A percentile compares a stretch with the other conserved stretches of the same genome.
Evolutionary conservation across 2,888 invertebrate species (phyloP).

Genomic region (Geophilus truncorum): DNA sequence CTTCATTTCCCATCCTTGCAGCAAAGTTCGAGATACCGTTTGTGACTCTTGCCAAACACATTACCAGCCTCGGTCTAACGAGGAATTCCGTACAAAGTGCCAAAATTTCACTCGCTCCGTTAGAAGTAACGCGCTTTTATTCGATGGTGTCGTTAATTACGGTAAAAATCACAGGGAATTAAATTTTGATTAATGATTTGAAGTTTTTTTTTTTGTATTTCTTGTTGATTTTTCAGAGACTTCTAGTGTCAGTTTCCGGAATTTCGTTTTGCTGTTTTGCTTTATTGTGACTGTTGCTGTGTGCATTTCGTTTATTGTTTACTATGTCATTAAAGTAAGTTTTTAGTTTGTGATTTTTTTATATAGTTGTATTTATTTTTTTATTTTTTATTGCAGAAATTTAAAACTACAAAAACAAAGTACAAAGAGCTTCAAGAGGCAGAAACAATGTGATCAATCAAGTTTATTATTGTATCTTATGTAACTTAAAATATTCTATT

Average conservation of each 20-base stretch:
- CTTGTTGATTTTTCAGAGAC: neutral
- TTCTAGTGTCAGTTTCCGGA: neutral
- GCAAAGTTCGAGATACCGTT: conserved; percentile 37
- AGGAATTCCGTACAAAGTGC: conserved; percentile 21
- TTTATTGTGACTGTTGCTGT: neutral
- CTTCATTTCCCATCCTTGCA: conserved; percentile 38
- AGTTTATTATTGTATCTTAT: neutral
- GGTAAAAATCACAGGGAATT: neutral
- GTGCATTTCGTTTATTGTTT: neutral
- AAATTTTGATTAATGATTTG: neutral
- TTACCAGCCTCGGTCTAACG: conserved; percentile 37
- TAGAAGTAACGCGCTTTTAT: neutral
- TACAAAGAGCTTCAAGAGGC: neutral
- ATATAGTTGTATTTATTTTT: too few species aligned
- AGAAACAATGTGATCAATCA: neutral
- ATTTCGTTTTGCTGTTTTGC: neutral
- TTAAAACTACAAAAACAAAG: neutral
- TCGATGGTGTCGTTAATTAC: neutral
- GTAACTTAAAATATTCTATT: neutral
- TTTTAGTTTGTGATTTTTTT: too few species aligned
- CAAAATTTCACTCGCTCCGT: neutral
- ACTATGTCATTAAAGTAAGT: neutral
- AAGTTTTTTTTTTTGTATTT: neutral
- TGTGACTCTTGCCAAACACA: conserved; percentile 40
- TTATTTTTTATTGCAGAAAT: neutral